These are phyloP conservation scores for Thysanoteuthis rhombus DNA, from an alignment of 2,888 invertebrate species.

Conservation along the genomic window DNA sequence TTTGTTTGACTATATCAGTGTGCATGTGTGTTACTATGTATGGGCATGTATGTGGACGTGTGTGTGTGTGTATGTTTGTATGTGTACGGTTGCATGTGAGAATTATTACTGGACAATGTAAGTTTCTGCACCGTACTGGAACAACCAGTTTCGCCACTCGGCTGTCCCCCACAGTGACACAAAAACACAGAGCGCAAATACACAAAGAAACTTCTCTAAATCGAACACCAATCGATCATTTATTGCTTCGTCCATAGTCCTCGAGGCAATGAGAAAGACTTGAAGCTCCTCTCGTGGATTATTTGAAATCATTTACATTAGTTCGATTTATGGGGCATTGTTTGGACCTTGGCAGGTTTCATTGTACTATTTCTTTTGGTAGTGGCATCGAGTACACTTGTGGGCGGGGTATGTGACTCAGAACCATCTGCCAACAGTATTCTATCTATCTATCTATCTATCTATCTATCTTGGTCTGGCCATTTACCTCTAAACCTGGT, in stretches of 20 bases:
- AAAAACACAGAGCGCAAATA: neutral
- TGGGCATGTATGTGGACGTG: no score
- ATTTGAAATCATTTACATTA: neutral
- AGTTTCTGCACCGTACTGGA: neutral
- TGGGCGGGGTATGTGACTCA: neutral
- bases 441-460: neutral
- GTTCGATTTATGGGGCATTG: neutral
- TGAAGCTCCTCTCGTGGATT: neutral
- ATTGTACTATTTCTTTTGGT: neutral
- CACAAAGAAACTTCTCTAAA: neutral
- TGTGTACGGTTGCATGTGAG: neutral
- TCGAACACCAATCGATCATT: neutral
- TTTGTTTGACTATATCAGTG: no score
- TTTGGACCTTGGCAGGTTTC: neutral
- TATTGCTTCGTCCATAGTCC: neutral
- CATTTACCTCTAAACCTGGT: no score
- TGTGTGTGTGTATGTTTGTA: no score
- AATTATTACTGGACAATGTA: no score
- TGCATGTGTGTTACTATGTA: no score
- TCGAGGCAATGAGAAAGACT: neutral
- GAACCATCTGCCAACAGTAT: neutral
- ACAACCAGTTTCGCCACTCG: neutral
- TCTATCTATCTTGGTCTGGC: neutral
- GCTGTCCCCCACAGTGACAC: neutral
- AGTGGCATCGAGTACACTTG: slow-evolving; percentile 12